Evolutionary conservation across 1,140 invertebrate genomes (phyloP), one percentile per base, ranked within the genome.

Genomic region (Geopemphigus sp.): DNA sequence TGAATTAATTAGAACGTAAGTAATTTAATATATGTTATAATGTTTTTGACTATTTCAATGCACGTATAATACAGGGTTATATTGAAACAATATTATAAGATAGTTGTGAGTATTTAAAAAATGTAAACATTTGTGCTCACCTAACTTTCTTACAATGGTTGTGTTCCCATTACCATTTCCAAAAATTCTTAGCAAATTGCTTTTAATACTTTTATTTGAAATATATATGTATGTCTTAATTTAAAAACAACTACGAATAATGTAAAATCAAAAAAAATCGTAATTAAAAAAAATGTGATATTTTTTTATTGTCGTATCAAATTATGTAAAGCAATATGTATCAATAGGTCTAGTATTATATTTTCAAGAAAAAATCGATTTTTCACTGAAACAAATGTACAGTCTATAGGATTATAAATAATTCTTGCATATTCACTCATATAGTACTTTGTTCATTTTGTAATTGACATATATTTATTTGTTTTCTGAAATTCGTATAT

Each of bases 301-400:
- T 66, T 45, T n/a, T n/a, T n/a, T 66, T 47, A 45, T 45, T 22
- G 19, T 66, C 19, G 3, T 45, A 66, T 66, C 64, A 45, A 66
- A 66, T 66, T 45, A 24, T 47, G 0, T 11, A 47, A 66, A 66
- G 32, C 1, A 5, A 45, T 22, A 22, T 14, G 39, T 24, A 45
- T 22, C 22, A 66, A n/a, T n/a, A n/a, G n/a, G n/a, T n/a, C n/a
- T 66, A 0, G 5, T 45, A 12, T n/a, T 22, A 66, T 66, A 14
- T 66, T 47, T 47, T 11, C 22, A 45, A 1, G 5, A 66, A 15
- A 47, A 66, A 11, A 39, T 66, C 19, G 53, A 19, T 17, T 54
- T 54, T 1, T 54, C 19, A 15, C 19, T 1, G 1, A 54, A 54
- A 19, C 6, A 56, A 56, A 56, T 56, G 0, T n/a, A 8, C 19